Evolutionary conservation across 1,140 invertebrate genomes (phyloP).

Genomic region (Chrysomallon squamiferum): DNA sequence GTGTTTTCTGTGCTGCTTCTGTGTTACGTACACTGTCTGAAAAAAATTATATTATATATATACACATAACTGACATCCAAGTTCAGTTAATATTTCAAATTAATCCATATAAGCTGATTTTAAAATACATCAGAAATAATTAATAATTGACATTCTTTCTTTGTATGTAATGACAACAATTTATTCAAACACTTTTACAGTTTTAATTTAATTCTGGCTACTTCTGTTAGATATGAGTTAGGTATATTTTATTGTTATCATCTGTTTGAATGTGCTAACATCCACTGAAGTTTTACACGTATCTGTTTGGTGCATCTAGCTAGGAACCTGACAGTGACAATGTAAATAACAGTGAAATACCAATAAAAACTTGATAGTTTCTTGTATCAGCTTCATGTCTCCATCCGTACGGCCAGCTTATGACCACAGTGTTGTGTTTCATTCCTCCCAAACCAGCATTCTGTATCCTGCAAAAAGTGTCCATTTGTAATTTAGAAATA

Average conservation of each 20-base stretch:
- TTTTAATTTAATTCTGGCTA: no score
- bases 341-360: no score
- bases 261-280: no score
- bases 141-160: not conserved
- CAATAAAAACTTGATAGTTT: slow-evolving; percentile 86
- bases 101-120: not conserved
- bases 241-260: no score
- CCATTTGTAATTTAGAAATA: no score
- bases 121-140: not conserved
- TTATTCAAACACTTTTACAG: not conserved
- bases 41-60: slow-evolving; percentile 6
- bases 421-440: slow-evolving; percentile 96
- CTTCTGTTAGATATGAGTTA: no score
- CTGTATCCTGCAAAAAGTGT: slow-evolving; percentile 78
- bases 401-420: slow-evolving; percentile 98
- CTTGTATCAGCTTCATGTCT: slow-evolving; percentile 77
- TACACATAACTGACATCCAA: not conserved
- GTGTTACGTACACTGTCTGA: slow-evolving; percentile 39
- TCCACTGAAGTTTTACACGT: no score
- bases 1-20: slow-evolving; percentile 29
- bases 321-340: no score
- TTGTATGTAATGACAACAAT: not conserved
- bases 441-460: slow-evolving; percentile 94
- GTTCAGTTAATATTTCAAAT: not conserved
- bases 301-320: no score